Evolutionary conservation across 2,113 vertebrate species (phyloP).

Genomic region (Ibidorhyncha struthersii): DNA sequence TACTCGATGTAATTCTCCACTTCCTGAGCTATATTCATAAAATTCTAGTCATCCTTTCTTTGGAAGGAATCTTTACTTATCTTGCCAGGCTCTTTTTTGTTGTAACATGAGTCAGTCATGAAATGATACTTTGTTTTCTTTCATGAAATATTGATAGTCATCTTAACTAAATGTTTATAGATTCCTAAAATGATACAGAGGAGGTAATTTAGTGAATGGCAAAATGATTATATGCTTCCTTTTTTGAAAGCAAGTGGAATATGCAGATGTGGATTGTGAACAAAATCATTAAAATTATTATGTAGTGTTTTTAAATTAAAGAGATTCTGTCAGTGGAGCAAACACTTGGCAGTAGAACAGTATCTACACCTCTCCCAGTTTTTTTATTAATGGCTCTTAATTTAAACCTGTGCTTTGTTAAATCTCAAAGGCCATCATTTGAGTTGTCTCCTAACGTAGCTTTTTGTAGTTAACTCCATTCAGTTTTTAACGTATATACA

Average conservation of each 20-base stretch:
- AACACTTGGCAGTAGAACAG: background rate
- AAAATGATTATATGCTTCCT: background rate
- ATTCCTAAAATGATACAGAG: slow-evolving; percentile 23
- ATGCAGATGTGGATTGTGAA: background rate
- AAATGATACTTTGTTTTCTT: slow-evolving; percentile 13
- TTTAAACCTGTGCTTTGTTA: background rate
- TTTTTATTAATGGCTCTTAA: background rate
- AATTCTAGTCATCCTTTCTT: background rate
- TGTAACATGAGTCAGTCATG: background rate
- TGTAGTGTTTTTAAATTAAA: background rate
- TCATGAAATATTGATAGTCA: slow-evolving; percentile 31
- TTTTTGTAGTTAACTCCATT: background rate
- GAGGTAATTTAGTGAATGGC: background rate
- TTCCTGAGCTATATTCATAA: background rate
- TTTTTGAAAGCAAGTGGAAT: slow-evolving; percentile 7
- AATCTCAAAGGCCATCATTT: background rate
- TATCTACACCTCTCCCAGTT: background rate
- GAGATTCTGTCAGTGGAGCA: background rate
- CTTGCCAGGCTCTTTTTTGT: background rate
- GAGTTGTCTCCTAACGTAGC: background rate
- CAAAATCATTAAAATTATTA: background rate
- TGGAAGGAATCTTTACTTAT: background rate
- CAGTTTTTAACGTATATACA: background rate
- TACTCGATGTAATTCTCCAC: background rate
- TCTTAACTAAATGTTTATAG: slow-evolving; percentile 34